phyloP scores from a whole-genome alignment of 2,797 vertebrate species.

The Acipenser oxyrinchus region DNA sequence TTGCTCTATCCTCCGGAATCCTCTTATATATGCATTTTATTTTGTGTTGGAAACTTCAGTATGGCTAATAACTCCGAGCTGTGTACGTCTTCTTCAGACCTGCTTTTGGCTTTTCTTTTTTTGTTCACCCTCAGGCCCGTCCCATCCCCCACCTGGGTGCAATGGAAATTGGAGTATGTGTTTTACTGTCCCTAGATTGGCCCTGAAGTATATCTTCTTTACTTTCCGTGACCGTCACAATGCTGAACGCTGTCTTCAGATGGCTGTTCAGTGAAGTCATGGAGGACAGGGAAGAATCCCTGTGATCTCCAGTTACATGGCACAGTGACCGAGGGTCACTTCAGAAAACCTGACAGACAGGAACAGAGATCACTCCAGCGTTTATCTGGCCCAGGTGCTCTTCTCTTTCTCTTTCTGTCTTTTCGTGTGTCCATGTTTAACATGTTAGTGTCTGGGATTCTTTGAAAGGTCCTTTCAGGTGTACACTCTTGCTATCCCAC shows the following conservation, averaged over 20 bases:
- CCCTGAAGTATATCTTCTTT: conserved; percentile 59
- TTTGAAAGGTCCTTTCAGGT: conserved; percentile 51
- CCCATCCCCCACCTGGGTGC: conserved; percentile 27
- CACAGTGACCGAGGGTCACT: conserved; percentile 62
- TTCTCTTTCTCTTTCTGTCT: conserved; percentile 39
- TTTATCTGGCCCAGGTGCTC: conserved; percentile 57
- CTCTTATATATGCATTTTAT: conserved; percentile 69
- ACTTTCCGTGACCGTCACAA: conserved; percentile 55
- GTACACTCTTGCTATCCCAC: not conserved
- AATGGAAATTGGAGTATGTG: conserved; percentile 39
- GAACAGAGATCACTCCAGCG: conserved; percentile 37
- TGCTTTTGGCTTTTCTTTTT: conserved; percentile 3
- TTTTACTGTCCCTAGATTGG: conserved; percentile 40
- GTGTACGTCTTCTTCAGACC: not conserved
- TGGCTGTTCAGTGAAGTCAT: conserved; percentile 63
- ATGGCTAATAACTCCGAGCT: conserved; percentile 15
- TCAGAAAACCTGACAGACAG: conserved; percentile 36
- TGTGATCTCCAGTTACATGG: conserved; percentile 66
- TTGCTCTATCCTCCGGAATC: conserved; percentile 67
- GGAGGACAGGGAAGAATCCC: conserved; percentile 53
- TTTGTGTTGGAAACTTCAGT: conserved; percentile 52
- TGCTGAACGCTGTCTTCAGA: conserved; percentile 65
- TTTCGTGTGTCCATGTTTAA: conserved; percentile 32
- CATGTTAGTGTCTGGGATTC: conserved; percentile 54
- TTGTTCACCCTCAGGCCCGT: conserved; percentile 15